Evolutionary conservation across 2,113 vertebrate species (phyloP).

Genomic region (Neolamprologus brichardi): DNA sequence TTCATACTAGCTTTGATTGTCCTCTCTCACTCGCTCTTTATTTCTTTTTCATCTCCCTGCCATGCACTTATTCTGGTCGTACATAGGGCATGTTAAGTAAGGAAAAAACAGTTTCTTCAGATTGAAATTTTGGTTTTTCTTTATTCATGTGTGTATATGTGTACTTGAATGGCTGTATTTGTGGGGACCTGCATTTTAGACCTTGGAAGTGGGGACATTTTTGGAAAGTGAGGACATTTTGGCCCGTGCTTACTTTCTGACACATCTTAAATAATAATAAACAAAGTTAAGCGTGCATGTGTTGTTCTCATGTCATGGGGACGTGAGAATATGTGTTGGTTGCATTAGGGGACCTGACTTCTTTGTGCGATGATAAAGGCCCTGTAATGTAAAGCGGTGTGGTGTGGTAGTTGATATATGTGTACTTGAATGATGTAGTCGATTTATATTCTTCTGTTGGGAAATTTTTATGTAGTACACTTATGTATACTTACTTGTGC

Average conservation of each 20-base stretch:
- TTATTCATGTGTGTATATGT: background rate
- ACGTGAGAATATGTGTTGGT: background rate
- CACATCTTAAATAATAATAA: background rate
- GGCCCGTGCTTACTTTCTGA: accelerated
- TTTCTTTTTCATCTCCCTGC: background rate
- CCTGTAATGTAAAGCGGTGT: background rate
- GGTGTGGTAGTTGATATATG: background rate
- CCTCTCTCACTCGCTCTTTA: background rate
- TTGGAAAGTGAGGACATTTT: background rate
- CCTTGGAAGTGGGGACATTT: background rate
- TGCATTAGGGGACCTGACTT: background rate
- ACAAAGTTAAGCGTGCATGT: background rate
- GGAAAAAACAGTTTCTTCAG: background rate
- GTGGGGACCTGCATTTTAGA: background rate
- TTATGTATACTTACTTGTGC: background rate
- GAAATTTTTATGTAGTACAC: background rate
- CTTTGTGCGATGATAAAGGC: background rate
- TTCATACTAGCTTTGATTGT: background rate
- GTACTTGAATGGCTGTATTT: background rate
- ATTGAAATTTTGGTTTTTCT: accelerated
- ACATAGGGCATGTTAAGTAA: background rate
- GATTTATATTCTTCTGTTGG: background rate
- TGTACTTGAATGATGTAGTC: background rate
- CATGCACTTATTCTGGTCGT: background rate
- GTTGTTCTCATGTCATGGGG: background rate